phyloP scores from a whole-genome alignment of 2,797 vertebrate species.

The Nyctibius grandis region DNA sequence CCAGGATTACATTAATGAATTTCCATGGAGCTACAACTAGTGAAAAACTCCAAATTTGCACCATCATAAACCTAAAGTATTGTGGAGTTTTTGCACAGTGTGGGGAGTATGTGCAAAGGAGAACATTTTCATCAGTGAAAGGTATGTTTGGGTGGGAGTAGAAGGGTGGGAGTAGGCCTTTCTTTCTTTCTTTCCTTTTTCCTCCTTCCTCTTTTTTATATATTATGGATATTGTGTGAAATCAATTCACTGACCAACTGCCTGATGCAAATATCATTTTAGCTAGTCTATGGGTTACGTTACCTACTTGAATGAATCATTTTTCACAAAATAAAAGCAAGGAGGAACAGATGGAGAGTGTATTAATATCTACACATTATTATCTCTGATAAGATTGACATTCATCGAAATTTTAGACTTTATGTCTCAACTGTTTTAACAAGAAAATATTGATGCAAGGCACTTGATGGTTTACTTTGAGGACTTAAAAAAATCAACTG shows the following conservation, averaged over 20 bases:
- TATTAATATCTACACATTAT: background rate
- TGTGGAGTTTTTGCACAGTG: background rate
- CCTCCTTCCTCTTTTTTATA: background rate
- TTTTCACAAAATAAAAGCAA: background rate
- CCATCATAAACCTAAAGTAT: background rate
- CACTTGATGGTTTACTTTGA: background rate
- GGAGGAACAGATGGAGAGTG: background rate
- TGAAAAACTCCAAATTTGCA: background rate
- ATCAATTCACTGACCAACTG: background rate
- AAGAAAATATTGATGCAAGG: background rate
- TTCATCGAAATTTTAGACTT: background rate
- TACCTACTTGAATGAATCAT: background rate
- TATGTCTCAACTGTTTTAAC: background rate
- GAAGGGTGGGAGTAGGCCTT: background rate
- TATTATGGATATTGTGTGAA: background rate
- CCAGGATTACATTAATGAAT: background rate
- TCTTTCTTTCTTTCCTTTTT: background rate
- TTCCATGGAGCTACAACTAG: background rate
- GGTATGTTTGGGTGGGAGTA: background rate
- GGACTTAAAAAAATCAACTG: background rate
- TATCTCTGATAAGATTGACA: background rate
- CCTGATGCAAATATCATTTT: background rate
- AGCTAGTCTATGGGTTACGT: background rate
- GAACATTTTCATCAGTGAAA: background rate
- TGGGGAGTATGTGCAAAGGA: background rate